phyloP scores from a whole-genome alignment of 2,113 vertebrate genomes.

The Thamnophis sirtalis region DNA sequence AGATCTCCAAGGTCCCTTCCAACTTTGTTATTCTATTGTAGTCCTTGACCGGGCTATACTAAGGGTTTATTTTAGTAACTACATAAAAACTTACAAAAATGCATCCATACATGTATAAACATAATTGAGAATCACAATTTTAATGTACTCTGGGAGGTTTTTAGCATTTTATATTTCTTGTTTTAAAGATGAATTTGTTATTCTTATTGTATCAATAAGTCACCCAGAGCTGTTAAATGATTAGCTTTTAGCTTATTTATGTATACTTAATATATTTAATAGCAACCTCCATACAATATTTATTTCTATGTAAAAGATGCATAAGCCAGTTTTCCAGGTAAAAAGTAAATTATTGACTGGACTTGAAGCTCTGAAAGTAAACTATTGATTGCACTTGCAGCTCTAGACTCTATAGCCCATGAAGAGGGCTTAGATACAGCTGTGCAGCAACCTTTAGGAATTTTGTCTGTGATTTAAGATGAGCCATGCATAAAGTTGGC shows the following conservation, averaged over 20 bases:
- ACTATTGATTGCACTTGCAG: not conserved
- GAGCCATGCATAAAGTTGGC: not conserved
- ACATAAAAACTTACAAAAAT: not conserved
- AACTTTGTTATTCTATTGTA: no score
- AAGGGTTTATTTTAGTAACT: not conserved
- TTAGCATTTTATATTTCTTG: not conserved
- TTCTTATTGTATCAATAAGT: not conserved
- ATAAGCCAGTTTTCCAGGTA: not conserved
- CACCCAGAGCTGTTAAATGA: not conserved
- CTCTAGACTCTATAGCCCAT: not conserved
- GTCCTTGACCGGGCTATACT: not conserved
- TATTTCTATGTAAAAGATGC: not conserved
- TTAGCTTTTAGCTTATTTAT: not conserved
- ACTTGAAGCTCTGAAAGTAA: not conserved
- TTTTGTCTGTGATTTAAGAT: not conserved
- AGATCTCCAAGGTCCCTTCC: no score
- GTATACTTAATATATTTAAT: not conserved
- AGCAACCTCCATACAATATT: not conserved
- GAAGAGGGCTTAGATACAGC: not conserved
- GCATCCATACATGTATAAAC: not conserved
- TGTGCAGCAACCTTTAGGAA: not conserved
- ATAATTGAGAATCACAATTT: not conserved
- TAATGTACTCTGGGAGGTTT: not conserved
- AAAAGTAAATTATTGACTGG: not conserved
- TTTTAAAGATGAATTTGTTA: not conserved